phyloP scores from a whole-genome alignment of 1,140 invertebrate genomes.

The Hirudo medicinalis region DNA sequence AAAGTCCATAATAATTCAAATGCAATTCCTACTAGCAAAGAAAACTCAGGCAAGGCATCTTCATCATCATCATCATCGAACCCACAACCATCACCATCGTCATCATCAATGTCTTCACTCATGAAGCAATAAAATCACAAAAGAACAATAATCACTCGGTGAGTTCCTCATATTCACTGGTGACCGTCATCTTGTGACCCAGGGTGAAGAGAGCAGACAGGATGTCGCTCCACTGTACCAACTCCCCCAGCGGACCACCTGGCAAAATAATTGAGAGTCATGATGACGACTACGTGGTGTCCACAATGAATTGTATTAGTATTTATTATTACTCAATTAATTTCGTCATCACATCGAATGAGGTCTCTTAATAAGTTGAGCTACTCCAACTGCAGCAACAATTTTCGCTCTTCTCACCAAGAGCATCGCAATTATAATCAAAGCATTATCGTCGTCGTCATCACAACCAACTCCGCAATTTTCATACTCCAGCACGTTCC shows the following conservation, averaged over 20 bases:
- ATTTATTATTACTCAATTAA: neutral
- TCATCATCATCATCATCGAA: too few species aligned
- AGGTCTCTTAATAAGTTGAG: neutral
- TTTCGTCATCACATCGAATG: neutral
- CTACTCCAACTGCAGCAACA: neutral
- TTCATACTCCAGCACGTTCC: too few species aligned
- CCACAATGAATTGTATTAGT: neutral
- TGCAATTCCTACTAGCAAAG: too few species aligned
- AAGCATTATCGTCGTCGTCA: too few species aligned
- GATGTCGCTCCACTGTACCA: constrained; percentile 35
- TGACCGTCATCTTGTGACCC: constrained; percentile 41
- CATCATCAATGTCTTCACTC: too few species aligned
- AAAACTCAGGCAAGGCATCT: too few species aligned
- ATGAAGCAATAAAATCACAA: neutral
- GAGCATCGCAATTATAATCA: neutral
- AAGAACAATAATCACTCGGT: constrained; percentile 28
- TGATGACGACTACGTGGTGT: neutral
- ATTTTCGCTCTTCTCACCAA: neutral
- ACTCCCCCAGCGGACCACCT: constrained; percentile 34
- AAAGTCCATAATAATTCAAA: too few species aligned
- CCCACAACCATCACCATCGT: too few species aligned
- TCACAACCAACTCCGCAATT: too few species aligned
- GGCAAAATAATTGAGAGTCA: neutral
- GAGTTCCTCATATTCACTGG: constrained; percentile 38
- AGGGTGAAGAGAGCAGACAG: constrained; percentile 38